These are phyloP conservation scores for Drosophila tripunctata DNA, from an alignment of 2,888 invertebrate genomes.

Conservation along the genomic window DNA sequence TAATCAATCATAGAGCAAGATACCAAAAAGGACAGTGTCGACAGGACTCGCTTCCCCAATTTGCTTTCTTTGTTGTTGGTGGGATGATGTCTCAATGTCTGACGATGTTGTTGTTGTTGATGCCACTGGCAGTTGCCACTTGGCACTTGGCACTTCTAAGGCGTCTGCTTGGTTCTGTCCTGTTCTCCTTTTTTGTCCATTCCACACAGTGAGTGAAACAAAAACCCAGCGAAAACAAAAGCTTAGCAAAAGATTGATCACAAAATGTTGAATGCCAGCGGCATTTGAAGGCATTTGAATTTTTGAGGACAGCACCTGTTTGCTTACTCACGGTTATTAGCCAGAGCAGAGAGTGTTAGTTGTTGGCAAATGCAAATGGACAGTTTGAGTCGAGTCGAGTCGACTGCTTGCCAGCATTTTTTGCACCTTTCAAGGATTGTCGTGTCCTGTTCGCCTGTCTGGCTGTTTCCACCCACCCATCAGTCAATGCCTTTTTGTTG, in stretches of 20 bases:
- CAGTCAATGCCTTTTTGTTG: conserved; percentile 48
- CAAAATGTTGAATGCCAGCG: conserved; percentile 43
- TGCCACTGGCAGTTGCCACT: too few species aligned
- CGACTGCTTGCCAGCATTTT: conserved; percentile 53
- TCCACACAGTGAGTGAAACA: too few species aligned
- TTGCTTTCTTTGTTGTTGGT: conserved; percentile 38
- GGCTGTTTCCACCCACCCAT: conserved; percentile 35
- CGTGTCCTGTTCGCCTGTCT: conserved; percentile 15
- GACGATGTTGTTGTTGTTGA: conserved; percentile 11
- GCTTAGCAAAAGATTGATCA: conserved; percentile 82
- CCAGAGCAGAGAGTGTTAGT: too few species aligned
- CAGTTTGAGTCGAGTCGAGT: too few species aligned
- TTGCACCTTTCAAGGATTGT: conserved; percentile 71
- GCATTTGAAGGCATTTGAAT: conserved; percentile 11
- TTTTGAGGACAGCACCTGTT: conserved; percentile 72
- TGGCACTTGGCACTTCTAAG: conserved; percentile 76
- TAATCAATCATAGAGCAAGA: conserved; percentile 81
- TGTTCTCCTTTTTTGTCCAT: conserved; percentile 19
- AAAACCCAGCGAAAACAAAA: conserved; percentile 80
- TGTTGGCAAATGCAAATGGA: conserved; percentile 68
- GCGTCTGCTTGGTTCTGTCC: too few species aligned
- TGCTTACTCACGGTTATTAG: conserved; percentile 78
- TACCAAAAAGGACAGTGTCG: conserved; percentile 43
- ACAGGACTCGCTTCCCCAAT: conserved; percentile 13
- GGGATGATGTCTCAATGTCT: conserved; percentile 73